Evolutionary conservation across 2,888 invertebrate species (phyloP), one percentile per base, ranked within the genome.

Genomic region (Drosophila colorata): DNA sequence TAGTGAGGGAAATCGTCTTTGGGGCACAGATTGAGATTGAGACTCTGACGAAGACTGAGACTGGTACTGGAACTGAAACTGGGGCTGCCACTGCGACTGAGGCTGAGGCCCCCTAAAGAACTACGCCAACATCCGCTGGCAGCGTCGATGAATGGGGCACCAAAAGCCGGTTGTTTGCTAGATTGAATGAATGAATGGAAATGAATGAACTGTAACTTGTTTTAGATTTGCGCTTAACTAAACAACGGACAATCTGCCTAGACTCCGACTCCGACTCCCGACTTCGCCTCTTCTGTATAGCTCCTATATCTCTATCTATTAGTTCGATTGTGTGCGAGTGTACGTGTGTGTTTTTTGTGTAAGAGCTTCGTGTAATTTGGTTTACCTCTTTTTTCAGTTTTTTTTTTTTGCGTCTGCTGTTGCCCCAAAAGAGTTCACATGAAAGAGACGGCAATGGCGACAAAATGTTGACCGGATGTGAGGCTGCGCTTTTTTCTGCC

Each of bases 381-480:
- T 74, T 88, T 83, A 88, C 66, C 84, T 88, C 66, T 66, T 66
- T 78, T 67, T 66, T 69, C 41, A 55, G 37, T 59, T 63, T 64
- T 64, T 70, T 47, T 52, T 33, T 31, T 65, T 75, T 76, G 55
- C 64, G 61, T 60, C 56, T 70, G 63, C 61, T 37, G 71, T 71
- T 86, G 67, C 67, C 66, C 66, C 47, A 78, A 83, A 83, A 83
- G 83, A 88, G 83, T 84, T 84, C 88, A 84, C 83, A 84, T 84
- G 88, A 87, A 66, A 74, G 80, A 84, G 87, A 80, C 68, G 72
- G 84, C 87, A 71, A 71, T 53, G 82, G 87, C 89, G 88, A 90
- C 90, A 88, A 88, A 87, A 85, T 87, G 85, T 87, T 88, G 88
- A 83, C 90, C 88, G 88, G 88, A 89, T 90, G 90, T 89, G 89